Evolutionary conservation across 2,888 invertebrate genomes (phyloP), one percentile per base, ranked within the genome.

Genomic region (Dynastes maya): DNA sequence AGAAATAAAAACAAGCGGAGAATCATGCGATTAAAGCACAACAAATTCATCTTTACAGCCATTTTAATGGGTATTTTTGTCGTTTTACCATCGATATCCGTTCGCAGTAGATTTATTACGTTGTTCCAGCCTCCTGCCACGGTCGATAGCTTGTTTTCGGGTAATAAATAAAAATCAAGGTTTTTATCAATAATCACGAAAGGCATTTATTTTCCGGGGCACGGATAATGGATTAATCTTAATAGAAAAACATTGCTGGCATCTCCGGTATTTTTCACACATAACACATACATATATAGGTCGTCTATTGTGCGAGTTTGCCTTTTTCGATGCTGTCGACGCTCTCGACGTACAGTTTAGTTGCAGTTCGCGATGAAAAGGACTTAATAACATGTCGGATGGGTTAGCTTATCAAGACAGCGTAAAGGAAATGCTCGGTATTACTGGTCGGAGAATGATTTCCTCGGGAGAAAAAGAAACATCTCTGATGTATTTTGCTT

Each of bases 181-280:
- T 45, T 68, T 68, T 68, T 68, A 68, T 68, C 68, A 68, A 68
- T 68, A 68, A 68, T 68, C 68, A 51, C 68, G 68, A 49, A 74
- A 74, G 74, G 61, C 74, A 74, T 74, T 74, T 74, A 74, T 74
- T 74, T 74, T 58, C 74, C 37, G 74, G 45, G 51, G 61, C 40
- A 40, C 61, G 63, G 74, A 74, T 74, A 63, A 74, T 74, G 74
- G 74, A 74, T 74, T 74, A 74, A 74, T 74, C 61, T 74, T 74
- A 74, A 74, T 74, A 74, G 74, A 74, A 74, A 74, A 74, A 68
- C 68, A 68, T 68, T 68, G 68, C 51, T 49, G 51, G 27, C 22
- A 49, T 68, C 49, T 68, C 49, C 68, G 29, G 68, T 27, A 68
- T 68, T 49, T 68, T 68, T 68, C 68, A 22, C 49, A 67, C 32